Percentiles rank a stretch among this genome's conserved stretches.
phyloP scores from a whole-genome alignment of 2,888 invertebrate species.

The Hypomecis atomaria region DNA sequence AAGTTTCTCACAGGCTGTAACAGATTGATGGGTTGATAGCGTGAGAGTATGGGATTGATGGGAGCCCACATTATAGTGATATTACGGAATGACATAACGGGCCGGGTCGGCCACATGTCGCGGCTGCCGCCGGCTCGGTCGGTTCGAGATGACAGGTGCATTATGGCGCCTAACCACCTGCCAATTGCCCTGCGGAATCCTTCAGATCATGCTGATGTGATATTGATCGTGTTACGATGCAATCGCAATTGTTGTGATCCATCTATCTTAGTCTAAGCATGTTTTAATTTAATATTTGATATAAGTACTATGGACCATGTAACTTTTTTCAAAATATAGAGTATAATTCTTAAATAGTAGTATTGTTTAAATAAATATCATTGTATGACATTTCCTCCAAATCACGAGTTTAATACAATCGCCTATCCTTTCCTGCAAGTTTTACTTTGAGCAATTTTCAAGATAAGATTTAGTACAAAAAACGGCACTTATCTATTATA shows the following conservation, averaged over 20 bases:
- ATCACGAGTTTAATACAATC: too few species aligned
- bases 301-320: too few species aligned
- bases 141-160: conserved; percentile 39
- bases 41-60: conserved; percentile 71
- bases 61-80: conserved; percentile 63
- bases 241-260: neutral
- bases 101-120: conserved; percentile 55
- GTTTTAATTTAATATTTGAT: too few species aligned
- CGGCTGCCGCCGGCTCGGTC: conserved; percentile 38
- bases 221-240: conserved; percentile 40
- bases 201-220: conserved; percentile 43
- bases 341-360: too few species aligned
- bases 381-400: too few species aligned
- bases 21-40: conserved; percentile 66
- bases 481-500: too few species aligned
- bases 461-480: too few species aligned
- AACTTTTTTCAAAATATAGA: too few species aligned
- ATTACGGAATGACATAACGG: conserved; percentile 78
- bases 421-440: too few species aligned
- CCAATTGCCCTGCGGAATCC: conserved; percentile 25
- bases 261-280: too few species aligned
- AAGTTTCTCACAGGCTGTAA: conserved; percentile 61
- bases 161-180: conserved; percentile 37
- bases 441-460: too few species aligned
- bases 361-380: too few species aligned